A percentile compares a stretch with the other conserved stretches of the same genome.
Evolutionary conservation across 2,888 invertebrate genomes (phyloP).

Genomic region (Tenthredo scrophulariae): DNA sequence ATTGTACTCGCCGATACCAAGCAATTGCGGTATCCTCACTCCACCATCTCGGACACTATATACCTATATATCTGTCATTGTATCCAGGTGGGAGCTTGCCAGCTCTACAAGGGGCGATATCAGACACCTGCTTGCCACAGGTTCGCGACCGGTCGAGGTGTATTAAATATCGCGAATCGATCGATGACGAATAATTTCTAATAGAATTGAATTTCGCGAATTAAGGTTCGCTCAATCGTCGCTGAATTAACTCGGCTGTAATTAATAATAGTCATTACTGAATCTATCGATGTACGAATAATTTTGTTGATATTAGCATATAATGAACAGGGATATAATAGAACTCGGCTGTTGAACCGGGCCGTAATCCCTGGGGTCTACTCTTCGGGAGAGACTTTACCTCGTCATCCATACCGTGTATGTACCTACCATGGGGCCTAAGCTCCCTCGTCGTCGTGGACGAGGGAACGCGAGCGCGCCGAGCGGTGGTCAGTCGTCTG

Average conservation of each 20-base stretch:
- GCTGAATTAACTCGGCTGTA: background rate
- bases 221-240: background rate
- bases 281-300: background rate
- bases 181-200: background rate
- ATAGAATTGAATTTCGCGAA: background rate
- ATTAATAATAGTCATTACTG: background rate
- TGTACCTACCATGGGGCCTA: background rate
- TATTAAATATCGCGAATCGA: slow-evolving; percentile 26
- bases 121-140: slow-evolving; percentile 30
- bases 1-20: background rate
- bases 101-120: slow-evolving; percentile 28
- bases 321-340: background rate
- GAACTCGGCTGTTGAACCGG: slow-evolving; percentile 48
- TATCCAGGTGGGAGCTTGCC: slow-evolving; percentile 42
- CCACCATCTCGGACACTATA: too few species aligned
- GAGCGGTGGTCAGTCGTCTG: slow-evolving; percentile 57
- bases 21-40: background rate
- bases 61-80: slow-evolving; percentile 23
- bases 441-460: slow-evolving; percentile 43
- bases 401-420: slow-evolving; percentile 14
- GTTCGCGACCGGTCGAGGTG: background rate
- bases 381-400: slow-evolving; percentile 17
- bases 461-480: slow-evolving; percentile 40
- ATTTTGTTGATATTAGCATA: background rate
- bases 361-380: background rate